These are phyloP conservation scores for Phrixothrix hirtus DNA, from an alignment of 2,888 invertebrate species.

Conservation along the genomic window DNA sequence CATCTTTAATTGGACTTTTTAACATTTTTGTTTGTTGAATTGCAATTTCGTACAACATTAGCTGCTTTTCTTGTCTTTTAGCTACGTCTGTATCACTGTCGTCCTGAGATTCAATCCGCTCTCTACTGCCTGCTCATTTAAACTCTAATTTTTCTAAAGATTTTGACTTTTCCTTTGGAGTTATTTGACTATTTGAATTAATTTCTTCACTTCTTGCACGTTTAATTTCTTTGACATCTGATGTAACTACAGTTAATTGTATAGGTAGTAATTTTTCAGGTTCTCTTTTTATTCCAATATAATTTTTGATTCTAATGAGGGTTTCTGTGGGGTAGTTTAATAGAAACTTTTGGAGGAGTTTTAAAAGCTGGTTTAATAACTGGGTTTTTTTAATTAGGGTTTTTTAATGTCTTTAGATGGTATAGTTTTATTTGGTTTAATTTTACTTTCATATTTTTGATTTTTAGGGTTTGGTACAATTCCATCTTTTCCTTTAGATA, in stretches of 20 bases:
- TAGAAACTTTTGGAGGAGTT: conserved; percentile 55
- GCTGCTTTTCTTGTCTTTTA: conserved; percentile 74
- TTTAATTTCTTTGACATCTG: conserved; percentile 53
- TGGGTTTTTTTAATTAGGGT: conserved; percentile 33
- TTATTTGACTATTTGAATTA: conserved; percentile 59
- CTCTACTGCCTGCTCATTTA: conserved; percentile 62
- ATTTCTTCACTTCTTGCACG: conserved; percentile 66
- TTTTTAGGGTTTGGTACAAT: conserved; percentile 56
- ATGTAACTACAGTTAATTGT: conserved; percentile 42
- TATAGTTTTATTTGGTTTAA: conserved; percentile 24
- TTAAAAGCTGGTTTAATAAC: conserved; percentile 45
- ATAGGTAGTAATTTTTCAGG: no score
- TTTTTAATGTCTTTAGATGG: conserved; percentile 30
- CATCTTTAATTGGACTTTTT: conserved; percentile 74
- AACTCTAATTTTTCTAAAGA: conserved; percentile 69
- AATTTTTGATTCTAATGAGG: conserved; percentile 4
- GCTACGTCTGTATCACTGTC: conserved; percentile 73
- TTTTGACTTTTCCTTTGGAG: conserved; percentile 69
- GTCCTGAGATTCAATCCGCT: conserved; percentile 72
- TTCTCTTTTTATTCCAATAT: conserved; percentile 32
- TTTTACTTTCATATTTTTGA: no score
- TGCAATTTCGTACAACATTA: conserved; percentile 74
- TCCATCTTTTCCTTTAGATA: conserved; percentile 54
- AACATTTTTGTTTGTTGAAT: conserved; percentile 75
- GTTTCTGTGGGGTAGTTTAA: conserved; percentile 52